Base-by-base conservation (phyloP, 2,797 vertebrate species). In the Lacerta agilis region DNA sequence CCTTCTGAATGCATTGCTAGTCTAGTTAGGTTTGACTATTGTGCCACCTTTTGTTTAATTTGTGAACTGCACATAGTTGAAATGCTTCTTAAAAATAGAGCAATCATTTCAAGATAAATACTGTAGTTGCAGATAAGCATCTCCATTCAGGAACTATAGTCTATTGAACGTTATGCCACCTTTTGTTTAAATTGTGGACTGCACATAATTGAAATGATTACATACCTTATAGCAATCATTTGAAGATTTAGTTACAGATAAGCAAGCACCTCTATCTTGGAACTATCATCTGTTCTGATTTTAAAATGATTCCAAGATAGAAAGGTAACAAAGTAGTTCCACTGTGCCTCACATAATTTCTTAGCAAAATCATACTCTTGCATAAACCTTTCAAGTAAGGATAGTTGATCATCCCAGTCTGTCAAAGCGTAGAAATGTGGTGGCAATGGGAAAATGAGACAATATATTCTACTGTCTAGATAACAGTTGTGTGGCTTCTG, bases 111-210 rank as follows among this genome's bases (percentile, higher is more conserved):
- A 11, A 73, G 9, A 29, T 18, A 20, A n/a, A n/a, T n/a, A n/a
- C n/a, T 7, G 36, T 88, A 23, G 78, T 55, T 87, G 10, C 36
- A 79, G 83, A 66, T 43, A 81, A 27, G 27, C 15, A 64, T 38
- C 20, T 75, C n/a, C 75, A 67, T 36, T 15, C 66, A 73, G 20
- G 2, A 49, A 38, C 10, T n/a, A 49, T 64, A 72, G 41, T 76
- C 33, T 82, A 11, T 88, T 88, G 87, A 84, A 84, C 33, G 33
- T 43, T 29, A 29, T 84, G 82, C 82, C 87, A 84, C 38, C 87
- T 88, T 79, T 88, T 88, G 87, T 84, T 79, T 72, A 64, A 77
- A 75, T 84, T 76, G 88, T 88, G 95, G 95, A 96, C 87, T 96
- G 95, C 95, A 96, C 92, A 75, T 86, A 89, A 89, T 20, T 85